Percentiles rank a stretch among this genome's conserved stretches.
Conservation (phyloP, 2,113 vertebrate genomes). For the Cavia aperea region DNA sequence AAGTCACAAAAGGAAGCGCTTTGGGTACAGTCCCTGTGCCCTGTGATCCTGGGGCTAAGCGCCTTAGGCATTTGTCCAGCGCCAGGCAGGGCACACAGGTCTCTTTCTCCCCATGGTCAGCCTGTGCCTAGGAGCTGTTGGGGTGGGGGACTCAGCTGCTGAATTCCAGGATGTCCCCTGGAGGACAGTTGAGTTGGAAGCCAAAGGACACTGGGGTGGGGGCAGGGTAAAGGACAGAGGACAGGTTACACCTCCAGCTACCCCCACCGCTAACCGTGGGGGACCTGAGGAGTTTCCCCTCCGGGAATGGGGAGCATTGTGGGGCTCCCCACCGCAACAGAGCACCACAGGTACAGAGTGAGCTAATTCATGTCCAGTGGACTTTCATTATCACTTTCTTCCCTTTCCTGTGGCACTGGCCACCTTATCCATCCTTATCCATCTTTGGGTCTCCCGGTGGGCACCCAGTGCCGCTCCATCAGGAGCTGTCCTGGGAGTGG, state of each 20-base stretch:
- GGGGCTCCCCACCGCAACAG: background rate
- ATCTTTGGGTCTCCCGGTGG: accelerated
- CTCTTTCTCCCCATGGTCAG: accelerated
- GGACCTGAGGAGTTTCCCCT: background rate
- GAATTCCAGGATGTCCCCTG: accelerated
- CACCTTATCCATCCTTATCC: accelerated
- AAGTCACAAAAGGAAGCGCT: background rate
- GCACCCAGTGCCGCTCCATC: background rate
- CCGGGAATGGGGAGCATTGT: background rate
- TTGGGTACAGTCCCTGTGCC: background rate
- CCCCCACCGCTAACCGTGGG: background rate
- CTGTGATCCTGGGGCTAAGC: accelerated
- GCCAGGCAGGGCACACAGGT: accelerated
- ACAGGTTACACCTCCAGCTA: accelerated
- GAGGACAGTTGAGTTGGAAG: background rate
- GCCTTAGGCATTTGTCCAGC: background rate
- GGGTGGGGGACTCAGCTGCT: background rate
- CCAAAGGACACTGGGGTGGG: accelerated
- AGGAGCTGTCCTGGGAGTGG: accelerated
- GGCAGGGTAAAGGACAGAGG: background rate
- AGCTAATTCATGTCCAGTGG: accelerated
- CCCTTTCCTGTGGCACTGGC: accelerated
- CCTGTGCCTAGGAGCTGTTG: background rate
- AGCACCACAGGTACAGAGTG: background rate
- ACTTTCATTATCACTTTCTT: background rate